A percentile compares a stretch with the other conserved stretches of the same genome.
Evolutionary conservation across 2,888 invertebrate genomes (phyloP).

Genomic region (Embidobia sp.): DNA sequence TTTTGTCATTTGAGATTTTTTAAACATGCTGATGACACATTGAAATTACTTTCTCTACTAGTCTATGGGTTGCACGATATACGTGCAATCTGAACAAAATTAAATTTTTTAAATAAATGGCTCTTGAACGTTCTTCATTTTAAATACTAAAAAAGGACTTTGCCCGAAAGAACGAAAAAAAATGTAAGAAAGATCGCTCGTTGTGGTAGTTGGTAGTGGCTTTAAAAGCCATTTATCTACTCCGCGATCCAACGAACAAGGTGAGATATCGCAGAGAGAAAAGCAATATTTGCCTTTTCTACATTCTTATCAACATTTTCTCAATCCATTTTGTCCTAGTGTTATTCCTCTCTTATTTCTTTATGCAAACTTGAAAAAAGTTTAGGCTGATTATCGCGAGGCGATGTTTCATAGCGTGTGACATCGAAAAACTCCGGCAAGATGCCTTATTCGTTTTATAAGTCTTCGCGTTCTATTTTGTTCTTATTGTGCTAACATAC

Average conservation of each 20-base stretch:
- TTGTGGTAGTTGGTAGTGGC: conserved; percentile 40
- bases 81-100: conserved; percentile 28
- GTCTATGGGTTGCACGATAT: neutral
- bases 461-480: conserved; percentile 28
- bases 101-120: conserved; percentile 39
- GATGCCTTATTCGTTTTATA: conserved; percentile 22
- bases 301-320: conserved; percentile 48
- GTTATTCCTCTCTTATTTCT: conserved; percentile 37
- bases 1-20: too few species aligned
- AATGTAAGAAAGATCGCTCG: conserved; percentile 25
- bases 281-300: conserved; percentile 58
- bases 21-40: too few species aligned
- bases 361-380: conserved; percentile 42
- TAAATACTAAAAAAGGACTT: conserved; percentile 31
- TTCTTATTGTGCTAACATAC: conserved; percentile 24
- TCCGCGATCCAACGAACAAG: conserved; percentile 44
- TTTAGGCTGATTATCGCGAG: conserved; percentile 46
- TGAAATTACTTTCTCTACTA: neutral
- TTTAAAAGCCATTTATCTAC: conserved; percentile 55
- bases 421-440: conserved; percentile 2
- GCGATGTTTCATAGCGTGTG: conserved; percentile 39
- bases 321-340: conserved; percentile 19
- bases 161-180: conserved; percentile 5
- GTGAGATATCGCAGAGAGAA: conserved; percentile 45
- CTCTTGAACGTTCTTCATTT: conserved; percentile 20